These are phyloP conservation scores for Gopherus evgoodei DNA, from an alignment of 2,113 vertebrate genomes.

Conservation along the genomic window DNA sequence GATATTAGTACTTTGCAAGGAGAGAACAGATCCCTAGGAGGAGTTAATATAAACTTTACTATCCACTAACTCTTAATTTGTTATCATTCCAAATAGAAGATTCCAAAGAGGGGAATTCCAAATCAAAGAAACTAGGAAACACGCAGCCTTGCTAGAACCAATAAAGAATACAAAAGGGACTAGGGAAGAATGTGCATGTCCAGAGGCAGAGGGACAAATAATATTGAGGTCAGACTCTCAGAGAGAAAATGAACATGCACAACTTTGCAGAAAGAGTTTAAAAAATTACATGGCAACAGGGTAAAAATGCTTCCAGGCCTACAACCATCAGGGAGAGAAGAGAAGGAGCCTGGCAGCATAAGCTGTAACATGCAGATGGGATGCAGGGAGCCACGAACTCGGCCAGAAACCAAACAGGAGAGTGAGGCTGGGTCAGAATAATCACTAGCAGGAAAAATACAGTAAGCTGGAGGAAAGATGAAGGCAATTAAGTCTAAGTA, in stretches of 20 bases:
- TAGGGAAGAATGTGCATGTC: no score
- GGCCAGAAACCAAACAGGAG: not conserved
- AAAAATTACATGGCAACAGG: not conserved
- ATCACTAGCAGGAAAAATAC: not conserved
- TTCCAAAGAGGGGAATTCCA: rapidly evolving
- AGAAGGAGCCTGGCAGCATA: not conserved
- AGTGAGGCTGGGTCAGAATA: not conserved
- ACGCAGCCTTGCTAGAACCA: not conserved
- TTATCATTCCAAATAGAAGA: rapidly evolving
- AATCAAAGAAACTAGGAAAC: not conserved
- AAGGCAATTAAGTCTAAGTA: not conserved
- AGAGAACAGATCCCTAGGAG: no score
- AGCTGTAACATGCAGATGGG: not conserved
- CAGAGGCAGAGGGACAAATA: no score
- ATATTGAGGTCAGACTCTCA: no score
- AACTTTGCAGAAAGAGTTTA: not conserved
- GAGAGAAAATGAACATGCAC: not conserved
- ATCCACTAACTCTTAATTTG: not conserved
- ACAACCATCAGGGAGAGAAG: not conserved
- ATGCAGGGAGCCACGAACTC: not conserved
- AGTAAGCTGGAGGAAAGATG: not conserved
- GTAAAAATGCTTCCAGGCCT: not conserved
- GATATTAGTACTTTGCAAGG: not conserved
- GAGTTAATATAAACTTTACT: not conserved
- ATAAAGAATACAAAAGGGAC: no score